Evolutionary conservation across 2,113 vertebrate genomes (phyloP).

Genomic region (Leptobrachium ailaonicum): DNA sequence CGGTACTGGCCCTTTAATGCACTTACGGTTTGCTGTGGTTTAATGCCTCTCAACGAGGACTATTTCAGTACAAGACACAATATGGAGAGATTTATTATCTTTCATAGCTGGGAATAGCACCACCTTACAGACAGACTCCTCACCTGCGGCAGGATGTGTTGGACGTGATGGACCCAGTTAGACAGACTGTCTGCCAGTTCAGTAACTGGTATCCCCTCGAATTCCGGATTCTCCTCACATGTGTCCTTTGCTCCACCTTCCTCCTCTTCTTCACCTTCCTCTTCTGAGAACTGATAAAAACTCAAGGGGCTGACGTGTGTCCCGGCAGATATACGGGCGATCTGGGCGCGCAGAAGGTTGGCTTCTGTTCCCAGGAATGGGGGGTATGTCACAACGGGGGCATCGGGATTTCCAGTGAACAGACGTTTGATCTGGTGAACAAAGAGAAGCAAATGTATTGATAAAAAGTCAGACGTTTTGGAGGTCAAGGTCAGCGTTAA

Average conservation of each 20-base stretch:
- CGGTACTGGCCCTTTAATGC: too few relatives aligned
- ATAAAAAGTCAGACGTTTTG: neutral
- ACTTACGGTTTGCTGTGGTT: too few relatives aligned
- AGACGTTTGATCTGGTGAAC: slow-evolving; percentile 75
- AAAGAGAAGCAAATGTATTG: neutral
- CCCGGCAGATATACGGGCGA: slow-evolving; percentile 90
- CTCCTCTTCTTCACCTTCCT: slow-evolving; percentile 85
- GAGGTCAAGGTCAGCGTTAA: too few relatives aligned
- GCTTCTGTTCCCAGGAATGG: slow-evolving; percentile 90
- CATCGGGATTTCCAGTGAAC: slow-evolving; percentile 83
- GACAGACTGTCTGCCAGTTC: slow-evolving; percentile 80
- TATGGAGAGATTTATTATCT: too few relatives aligned
- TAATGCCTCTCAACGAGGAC: too few relatives aligned
- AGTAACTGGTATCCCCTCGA: slow-evolving; percentile 75
- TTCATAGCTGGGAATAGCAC: too few relatives aligned
- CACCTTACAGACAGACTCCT: neutral
- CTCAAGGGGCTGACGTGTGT: slow-evolving; percentile 89
- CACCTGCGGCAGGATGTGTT: slow-evolving; percentile 89
- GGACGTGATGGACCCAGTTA: slow-evolving; percentile 87
- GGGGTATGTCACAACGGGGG: slow-evolving; percentile 80
- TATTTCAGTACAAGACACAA: too few relatives aligned
- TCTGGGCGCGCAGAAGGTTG: slow-evolving; percentile 90
- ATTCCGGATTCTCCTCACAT: slow-evolving; percentile 84
- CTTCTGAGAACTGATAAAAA: slow-evolving; percentile 83
- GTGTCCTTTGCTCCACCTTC: slow-evolving; percentile 59